Percentiles rank a stretch among this genome's conserved stretches.
Evolutionary conservation across 2,797 vertebrate species (phyloP).

Genomic region (Gouania willdenowi): DNA sequence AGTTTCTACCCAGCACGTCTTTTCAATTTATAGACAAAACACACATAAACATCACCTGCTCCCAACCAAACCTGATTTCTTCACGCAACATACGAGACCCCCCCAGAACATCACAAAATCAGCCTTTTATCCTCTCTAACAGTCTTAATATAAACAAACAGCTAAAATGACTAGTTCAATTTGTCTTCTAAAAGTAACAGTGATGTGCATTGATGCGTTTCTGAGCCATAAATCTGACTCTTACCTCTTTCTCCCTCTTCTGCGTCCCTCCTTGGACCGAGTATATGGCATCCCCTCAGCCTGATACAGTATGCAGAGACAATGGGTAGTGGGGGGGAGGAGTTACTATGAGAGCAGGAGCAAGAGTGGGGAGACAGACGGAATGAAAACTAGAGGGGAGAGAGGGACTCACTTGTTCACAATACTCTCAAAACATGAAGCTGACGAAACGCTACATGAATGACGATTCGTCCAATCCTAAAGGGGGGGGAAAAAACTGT

Average conservation of each 20-base stretch:
- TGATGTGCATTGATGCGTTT: slow-evolving; percentile 26
- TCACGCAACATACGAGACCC: slow-evolving; percentile 36
- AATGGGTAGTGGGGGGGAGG: slow-evolving; percentile 68
- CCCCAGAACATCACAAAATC: slow-evolving; percentile 31
- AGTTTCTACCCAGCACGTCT: too few relatives aligned
- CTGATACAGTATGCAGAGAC: slow-evolving; percentile 72
- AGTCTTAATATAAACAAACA: slow-evolving; percentile 24
- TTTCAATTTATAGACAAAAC: too few relatives aligned
- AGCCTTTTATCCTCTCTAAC: slow-evolving; percentile 15
- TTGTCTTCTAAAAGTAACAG: slow-evolving; percentile 27
- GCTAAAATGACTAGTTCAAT: slow-evolving; percentile 4
- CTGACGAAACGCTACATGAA: slow-evolving; percentile 66
- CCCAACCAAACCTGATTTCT: slow-evolving; percentile 30
- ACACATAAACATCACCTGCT: background rate
- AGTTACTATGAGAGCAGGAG: slow-evolving; percentile 67
- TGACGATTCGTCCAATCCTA: slow-evolving; percentile 48
- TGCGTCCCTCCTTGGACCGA: slow-evolving; percentile 56
- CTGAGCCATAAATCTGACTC: slow-evolving; percentile 47
- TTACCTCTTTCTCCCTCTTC: slow-evolving; percentile 59
- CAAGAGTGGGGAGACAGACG: slow-evolving; percentile 38
- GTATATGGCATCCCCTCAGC: slow-evolving; percentile 67
- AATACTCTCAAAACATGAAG: slow-evolving; percentile 56
- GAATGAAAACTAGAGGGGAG: slow-evolving; percentile 53
- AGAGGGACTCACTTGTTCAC: slow-evolving; percentile 43
- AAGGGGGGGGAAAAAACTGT: slow-evolving; percentile 53